Evolutionary conservation across 2,113 vertebrate genomes (phyloP).

Genomic region (Corapipo altera): DNA sequence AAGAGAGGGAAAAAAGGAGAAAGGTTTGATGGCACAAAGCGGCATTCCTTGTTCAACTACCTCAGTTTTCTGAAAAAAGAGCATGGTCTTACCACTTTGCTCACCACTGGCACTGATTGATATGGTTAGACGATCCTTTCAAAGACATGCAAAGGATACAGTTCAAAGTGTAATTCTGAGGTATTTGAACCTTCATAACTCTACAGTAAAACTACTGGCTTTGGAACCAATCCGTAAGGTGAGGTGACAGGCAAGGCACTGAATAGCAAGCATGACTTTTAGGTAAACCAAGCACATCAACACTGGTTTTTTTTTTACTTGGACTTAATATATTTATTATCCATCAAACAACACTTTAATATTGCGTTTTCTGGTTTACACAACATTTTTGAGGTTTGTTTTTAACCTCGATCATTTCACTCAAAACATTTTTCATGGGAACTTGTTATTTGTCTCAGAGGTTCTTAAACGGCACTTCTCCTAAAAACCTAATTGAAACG

Average conservation of each 20-base stretch:
- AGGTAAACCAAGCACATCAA: neutral
- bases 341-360: neutral
- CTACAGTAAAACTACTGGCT: neutral
- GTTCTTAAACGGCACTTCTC: neutral
- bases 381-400: neutral
- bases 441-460: neutral
- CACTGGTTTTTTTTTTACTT: neutral
- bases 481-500: constrained; percentile 9
- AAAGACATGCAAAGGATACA: neutral
- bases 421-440: neutral
- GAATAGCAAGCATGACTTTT: neutral
- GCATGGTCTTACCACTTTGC: constrained; percentile 7
- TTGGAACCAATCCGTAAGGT: neutral
- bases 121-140: neutral
- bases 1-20: neutral
- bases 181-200: neutral
- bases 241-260: neutral
- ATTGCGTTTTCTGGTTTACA: neutral
- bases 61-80: neutral
- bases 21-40: constrained; percentile 59
- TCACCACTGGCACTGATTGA: neutral
- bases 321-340: neutral
- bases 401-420: neutral
- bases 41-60: constrained; percentile 27
- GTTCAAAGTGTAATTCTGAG: neutral